Evolutionary conservation across 2,113 vertebrate species (phyloP).

Genomic region (Xiphophorus couchianus): DNA sequence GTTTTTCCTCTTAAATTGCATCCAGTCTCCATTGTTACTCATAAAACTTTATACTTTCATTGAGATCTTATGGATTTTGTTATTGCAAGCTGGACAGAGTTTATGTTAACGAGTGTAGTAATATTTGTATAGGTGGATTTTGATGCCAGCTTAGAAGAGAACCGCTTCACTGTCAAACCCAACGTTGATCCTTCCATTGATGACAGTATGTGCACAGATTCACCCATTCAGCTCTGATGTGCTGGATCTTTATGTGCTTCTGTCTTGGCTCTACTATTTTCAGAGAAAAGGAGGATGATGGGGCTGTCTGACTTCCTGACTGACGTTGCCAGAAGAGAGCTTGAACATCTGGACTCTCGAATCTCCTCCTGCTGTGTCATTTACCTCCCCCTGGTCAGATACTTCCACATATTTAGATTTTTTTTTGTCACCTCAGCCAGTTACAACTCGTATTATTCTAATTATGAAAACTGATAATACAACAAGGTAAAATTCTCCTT

Average conservation of each 20-base stretch:
- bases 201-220: constrained; percentile 80
- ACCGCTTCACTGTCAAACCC: constrained; percentile 87
- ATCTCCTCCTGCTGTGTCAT: constrained; percentile 92
- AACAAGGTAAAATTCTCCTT: constrained; percentile 10
- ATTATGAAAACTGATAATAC: background rate
- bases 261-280: background rate
- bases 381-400: constrained; percentile 91
- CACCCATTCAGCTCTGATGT: background rate
- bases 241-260: background rate
- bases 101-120: constrained; percentile 9
- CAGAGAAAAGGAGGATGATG: constrained; percentile 91
- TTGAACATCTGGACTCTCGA: constrained; percentile 85
- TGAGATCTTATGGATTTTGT: background rate
- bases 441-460: background rate
- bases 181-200: constrained; percentile 91
- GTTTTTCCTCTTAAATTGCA: background rate
- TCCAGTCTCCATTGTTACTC: no score
- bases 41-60: no score
- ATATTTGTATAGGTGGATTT: constrained; percentile 86
- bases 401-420: background rate
- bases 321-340: constrained; percentile 89
- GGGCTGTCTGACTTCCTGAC: constrained; percentile 94
- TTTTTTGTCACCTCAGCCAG: background rate
- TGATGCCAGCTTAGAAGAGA: constrained; percentile 86
- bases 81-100: no score